Base-by-base conservation (phyloP, 92 coral and sea anemone species). In the Paramuricea clavata region DNA sequence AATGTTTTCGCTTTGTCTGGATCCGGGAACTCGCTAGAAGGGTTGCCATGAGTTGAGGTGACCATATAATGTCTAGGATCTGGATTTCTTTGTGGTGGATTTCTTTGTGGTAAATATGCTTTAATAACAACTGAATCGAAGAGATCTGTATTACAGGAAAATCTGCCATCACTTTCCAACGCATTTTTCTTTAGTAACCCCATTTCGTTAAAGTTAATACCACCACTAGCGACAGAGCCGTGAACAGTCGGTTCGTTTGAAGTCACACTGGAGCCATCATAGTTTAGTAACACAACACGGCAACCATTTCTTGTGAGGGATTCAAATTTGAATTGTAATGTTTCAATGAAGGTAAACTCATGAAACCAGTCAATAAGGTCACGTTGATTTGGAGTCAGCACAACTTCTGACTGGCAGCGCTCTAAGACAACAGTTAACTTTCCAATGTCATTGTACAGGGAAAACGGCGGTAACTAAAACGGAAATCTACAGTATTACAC, bases 11-110 rank as follows among this genome's bases (percentile, higher is more conserved):
- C 95, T 59, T 89, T 90, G 47, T 86, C 83, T 56, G 12, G 90
- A 23, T 94, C 96, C 0, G 99, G 99, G 60, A 96, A 96, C 2
- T 77, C 60, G 16, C 97, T 92, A 76, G 28, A 6, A 0, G 98
- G 97, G 27, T 41, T 82, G 31, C 78, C 64, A 32, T 93, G 81
- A 15, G 27, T 52, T 5, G 89, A 85, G 5, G 78, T 67, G 56
- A 97, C 95, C 8, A 91, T 85, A 54, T 82, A 86, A 43, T 77
- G 82, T 28, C 72, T 78, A 2, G 19, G 72, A 52, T 85, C 81
- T 49, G 43, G 54, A 30, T 30, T 30, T 59, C n/a, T n/a, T n/a
- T n/a, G n/a, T n/a, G n/a, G n/a, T n/a, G n/a, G n/a, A n/a, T n/a
- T n/a, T n/a, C n/a, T n/a, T n/a, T n/a, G n/a, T n/a, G n/a, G n/a